Conservation (phyloP, 2,113 vertebrate genomes). For the Neodontobutis hainanensis region DNA sequence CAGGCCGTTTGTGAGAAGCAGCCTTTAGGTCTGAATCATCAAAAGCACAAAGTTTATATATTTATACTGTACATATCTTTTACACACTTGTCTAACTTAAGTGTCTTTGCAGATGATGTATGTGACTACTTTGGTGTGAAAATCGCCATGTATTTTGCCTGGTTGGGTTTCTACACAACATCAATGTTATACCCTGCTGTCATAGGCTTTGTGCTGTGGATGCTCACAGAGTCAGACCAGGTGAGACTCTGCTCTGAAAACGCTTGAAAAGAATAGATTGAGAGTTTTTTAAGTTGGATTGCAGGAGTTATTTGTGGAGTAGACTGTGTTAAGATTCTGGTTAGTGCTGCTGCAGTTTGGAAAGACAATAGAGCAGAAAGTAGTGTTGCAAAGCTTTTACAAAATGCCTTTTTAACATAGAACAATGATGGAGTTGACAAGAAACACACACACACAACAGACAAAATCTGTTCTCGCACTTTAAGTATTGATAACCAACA, state of each 20-base stretch:
- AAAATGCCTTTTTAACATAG: too few relatives aligned
- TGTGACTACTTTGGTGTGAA: slow-evolving; percentile 98
- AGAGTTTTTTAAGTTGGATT: too few relatives aligned
- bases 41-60: not conserved
- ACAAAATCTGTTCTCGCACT: too few relatives aligned
- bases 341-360: too few relatives aligned
- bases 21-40: slow-evolving; percentile 83
- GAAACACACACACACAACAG: too few relatives aligned
- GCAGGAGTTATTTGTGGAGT: too few relatives aligned
- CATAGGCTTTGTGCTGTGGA: slow-evolving; percentile 93
- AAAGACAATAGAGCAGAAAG: too few relatives aligned
- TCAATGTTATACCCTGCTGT: slow-evolving; percentile 96
- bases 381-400: too few relatives aligned
- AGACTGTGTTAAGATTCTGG: too few relatives aligned
- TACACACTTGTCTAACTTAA: not conserved
- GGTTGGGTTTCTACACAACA: slow-evolving; percentile 97
- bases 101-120: slow-evolving; percentile 86
- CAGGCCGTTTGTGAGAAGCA: slow-evolving; percentile 95
- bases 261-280: too few relatives aligned
- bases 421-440: too few relatives aligned
- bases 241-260: slow-evolving; percentile 62
- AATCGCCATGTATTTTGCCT: slow-evolving; percentile 98
- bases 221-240: slow-evolving; percentile 93
- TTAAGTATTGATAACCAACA: too few relatives aligned
- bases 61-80: not conserved